Evolutionary conservation across 2,888 invertebrate genomes (phyloP), one percentile per base, ranked within the genome.

Genomic region (Dynastes grantii): DNA sequence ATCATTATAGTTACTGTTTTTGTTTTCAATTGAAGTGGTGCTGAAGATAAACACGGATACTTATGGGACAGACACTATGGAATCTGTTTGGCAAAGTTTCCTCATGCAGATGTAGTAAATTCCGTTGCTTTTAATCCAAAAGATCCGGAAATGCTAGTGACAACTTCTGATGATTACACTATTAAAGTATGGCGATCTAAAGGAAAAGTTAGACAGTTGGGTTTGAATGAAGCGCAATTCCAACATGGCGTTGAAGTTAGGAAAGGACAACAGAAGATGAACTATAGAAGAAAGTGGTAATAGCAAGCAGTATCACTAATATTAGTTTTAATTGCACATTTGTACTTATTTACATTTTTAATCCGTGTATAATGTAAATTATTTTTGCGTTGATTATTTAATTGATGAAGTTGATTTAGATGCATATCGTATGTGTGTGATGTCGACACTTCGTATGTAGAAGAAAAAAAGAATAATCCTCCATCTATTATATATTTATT

Each of bases 61-160:
- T 87, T 96, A 22, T 96, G 96, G 96, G 96, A 96, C 86, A 90
- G 96, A 75, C 95, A 95, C 85, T 96, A 96, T 85, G 95, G 95
- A 4, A 91, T 93, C 4, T 94, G 94, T 85, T 88, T 96, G 80
- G 92, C 93, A 0, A 94, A 94, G 85, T 93, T 93, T 83, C 94
- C 94, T 2, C 96, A 96, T 86, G 88, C 89, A 0, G 95, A 95
- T 87, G 95, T 96, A 8, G 96, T 96, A 0, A 96, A 96, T 88
- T 94, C 94, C 27, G 96, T 96, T 1, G 96, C 96, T 2, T 96
- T 96, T 86, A 96, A 95, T 89, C 95, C 96, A 0, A 90, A 90
- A 80, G 94, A 96, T 88, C 92, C 94, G 0, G 94, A 95, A 88
- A 94, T 95, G 93, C 89, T 96, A 45, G 93, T 96, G 6, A 95